A percentile compares a stretch with the other conserved stretches of the same genome.
Evolutionary conservation across 2,888 invertebrate species (phyloP).

Genomic region (Aleiodes leptofemur): DNA sequence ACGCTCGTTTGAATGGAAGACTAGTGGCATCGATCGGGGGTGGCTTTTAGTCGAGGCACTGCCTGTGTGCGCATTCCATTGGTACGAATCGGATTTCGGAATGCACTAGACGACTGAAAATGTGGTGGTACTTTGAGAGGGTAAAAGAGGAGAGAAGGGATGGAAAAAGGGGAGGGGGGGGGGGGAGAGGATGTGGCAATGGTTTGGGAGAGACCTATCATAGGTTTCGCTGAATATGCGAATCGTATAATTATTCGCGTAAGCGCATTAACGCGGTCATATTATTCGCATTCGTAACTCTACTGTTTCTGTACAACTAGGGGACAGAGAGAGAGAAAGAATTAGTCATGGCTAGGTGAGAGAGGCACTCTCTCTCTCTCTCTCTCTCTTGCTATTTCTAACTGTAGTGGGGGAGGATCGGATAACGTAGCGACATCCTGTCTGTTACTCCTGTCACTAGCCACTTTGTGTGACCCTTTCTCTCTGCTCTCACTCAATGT

Average conservation of each 20-base stretch:
- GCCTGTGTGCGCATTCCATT: constrained; percentile 4
- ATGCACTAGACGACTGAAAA: constrained; percentile 28
- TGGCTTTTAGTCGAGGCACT: constrained; percentile 28
- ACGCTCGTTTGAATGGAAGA: constrained; percentile 23
- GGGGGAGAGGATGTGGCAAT: neutral
- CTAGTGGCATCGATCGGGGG: constrained; percentile 16
- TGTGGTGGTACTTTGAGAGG: constrained; percentile 12
- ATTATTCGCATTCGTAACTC: constrained; percentile 48
- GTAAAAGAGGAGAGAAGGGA: neutral
- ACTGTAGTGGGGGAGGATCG: constrained; percentile 52
- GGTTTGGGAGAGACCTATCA: constrained; percentile 14
- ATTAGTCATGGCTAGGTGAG: too few species aligned
- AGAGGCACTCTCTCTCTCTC: constrained; percentile 19
- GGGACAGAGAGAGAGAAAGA: too few species aligned
- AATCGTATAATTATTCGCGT: constrained; percentile 50
- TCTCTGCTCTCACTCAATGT: constrained; percentile 19
- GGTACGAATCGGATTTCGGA: constrained; percentile 27
- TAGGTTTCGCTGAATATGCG: constrained; percentile 42
- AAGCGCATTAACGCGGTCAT: constrained; percentile 51
- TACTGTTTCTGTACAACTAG: constrained; percentile 34
- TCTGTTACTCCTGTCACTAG: constrained; percentile 52
- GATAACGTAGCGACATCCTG: constrained; percentile 52
- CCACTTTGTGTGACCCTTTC: constrained; percentile 37
- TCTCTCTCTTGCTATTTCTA: constrained; percentile 39
- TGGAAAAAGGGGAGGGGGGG: neutral